Conservation (phyloP, 2,113 vertebrate species). For the Vulpes lagopus region DNA sequence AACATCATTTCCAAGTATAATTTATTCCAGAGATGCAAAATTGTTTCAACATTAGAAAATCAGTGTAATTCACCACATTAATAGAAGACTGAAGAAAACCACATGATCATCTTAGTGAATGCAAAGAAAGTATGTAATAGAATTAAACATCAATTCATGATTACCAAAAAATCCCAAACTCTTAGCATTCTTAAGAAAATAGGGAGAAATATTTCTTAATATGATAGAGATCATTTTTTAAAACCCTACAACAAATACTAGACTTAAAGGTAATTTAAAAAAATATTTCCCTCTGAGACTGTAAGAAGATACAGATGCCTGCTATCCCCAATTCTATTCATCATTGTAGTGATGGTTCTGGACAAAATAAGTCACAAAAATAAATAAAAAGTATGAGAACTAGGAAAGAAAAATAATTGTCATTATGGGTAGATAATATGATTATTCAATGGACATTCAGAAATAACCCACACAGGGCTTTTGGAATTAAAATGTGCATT, state of each 20-base stretch:
- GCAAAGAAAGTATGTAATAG: neutral
- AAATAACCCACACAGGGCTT: neutral
- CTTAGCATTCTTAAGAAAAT: neutral
- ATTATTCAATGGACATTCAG: neutral
- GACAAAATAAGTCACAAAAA: neutral
- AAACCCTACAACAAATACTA: neutral
- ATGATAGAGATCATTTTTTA: neutral
- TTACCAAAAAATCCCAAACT: neutral
- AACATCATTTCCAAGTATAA: neutral
- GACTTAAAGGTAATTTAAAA: neutral
- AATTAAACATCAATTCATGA: neutral
- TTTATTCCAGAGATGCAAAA: neutral
- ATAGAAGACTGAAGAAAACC: neutral
- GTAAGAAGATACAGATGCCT: neutral
- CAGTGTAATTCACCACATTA: neutral
- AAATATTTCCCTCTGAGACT: neutral
- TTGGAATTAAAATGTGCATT: slow-evolving; percentile 44
- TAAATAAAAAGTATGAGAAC: neutral
- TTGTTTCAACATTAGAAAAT: neutral
- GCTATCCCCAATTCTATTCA: neutral
- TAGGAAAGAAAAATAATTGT: neutral
- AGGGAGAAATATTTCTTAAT: neutral
- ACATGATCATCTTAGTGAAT: neutral
- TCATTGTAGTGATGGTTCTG: neutral
- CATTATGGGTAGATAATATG: neutral